phyloP scores from a whole-genome alignment of 1,140 invertebrate species.

The Amphibalanus amphitrite region DNA sequence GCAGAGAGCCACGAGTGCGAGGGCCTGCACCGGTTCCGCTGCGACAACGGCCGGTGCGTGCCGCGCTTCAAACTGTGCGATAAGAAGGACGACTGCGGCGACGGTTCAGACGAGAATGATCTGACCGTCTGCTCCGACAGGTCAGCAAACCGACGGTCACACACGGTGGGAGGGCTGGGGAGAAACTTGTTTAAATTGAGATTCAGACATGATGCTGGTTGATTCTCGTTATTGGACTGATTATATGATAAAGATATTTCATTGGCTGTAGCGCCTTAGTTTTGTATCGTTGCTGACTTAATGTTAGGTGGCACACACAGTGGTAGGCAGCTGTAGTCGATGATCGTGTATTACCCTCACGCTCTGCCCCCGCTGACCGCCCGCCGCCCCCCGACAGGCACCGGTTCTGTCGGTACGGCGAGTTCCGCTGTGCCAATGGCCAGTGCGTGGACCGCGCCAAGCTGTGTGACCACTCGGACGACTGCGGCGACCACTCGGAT shows the following conservation, averaged over 20 bases:
- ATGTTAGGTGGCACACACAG: no score
- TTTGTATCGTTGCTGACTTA: no score
- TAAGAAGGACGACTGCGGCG: slow-evolving; percentile 75
- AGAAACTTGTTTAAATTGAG: no score
- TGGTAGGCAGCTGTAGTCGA: no score
- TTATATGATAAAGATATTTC: no score
- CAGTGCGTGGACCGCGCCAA: slow-evolving; percentile 62
- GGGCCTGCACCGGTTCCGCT: slow-evolving; percentile 60
- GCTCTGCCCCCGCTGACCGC: no score
- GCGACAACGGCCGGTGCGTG: slow-evolving; percentile 68
- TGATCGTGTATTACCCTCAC: no score
- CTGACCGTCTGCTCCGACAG: slow-evolving; percentile 50
- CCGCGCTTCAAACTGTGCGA: slow-evolving; percentile 66
- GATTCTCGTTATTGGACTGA: no score
- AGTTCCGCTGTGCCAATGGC: slow-evolving; percentile 80
- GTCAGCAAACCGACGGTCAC: no score
- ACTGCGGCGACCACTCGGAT: slow-evolving; percentile 68
- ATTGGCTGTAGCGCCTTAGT: no score
- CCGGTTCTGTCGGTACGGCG: slow-evolving; percentile 22
- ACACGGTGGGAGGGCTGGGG: no score
- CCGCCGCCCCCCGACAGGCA: not conserved
- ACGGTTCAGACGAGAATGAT: slow-evolving; percentile 84
- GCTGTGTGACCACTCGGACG: slow-evolving; percentile 66
- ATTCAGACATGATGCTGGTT: no score
- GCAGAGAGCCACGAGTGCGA: slow-evolving; percentile 63